A percentile compares a stretch with the other conserved stretches of the same genome.
phyloP scores from a whole-genome alignment of 64 coral and sea anemone species.

The Acropora tenuis region DNA sequence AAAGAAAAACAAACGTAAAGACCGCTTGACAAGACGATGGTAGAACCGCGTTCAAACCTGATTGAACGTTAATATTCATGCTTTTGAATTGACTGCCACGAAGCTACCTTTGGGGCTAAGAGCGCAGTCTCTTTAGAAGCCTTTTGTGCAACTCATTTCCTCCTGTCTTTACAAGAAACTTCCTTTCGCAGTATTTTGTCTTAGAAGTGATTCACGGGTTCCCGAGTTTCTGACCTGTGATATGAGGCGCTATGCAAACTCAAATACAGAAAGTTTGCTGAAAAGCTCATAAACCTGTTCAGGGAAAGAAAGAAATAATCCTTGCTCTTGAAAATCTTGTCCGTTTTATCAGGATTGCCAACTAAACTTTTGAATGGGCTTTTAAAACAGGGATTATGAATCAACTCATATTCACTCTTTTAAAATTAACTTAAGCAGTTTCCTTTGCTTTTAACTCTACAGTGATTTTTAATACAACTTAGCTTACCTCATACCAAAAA shows the following conservation, averaged over 20 bases:
- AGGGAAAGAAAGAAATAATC: neutral
- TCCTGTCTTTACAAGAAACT: neutral
- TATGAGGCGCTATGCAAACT: neutral
- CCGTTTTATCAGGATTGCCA: neutral
- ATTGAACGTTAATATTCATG: constrained; percentile 4
- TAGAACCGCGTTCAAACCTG: neutral
- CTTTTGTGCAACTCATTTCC: neutral
- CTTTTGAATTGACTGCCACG: constrained; percentile 2
- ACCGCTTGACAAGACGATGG: constrained; percentile 5
- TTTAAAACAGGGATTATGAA: neutral
- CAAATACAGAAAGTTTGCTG: neutral
- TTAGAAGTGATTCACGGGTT: neutral
- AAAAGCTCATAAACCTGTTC: neutral
- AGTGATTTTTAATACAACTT: neutral
- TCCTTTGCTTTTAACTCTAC: constrained; percentile 15
- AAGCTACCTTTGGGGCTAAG: neutral
- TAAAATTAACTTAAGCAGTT: neutral
- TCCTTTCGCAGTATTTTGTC: neutral
- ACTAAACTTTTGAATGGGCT: constrained; percentile 11
- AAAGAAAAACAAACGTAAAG: neutral
- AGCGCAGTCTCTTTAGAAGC: neutral
- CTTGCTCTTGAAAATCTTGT: neutral
- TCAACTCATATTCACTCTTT: constrained; percentile 4
- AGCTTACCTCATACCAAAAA: neutral
- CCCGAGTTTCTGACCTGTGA: neutral